Conservation (phyloP, 1,140 invertebrate species). For the Cyclargus thomasi region DNA sequence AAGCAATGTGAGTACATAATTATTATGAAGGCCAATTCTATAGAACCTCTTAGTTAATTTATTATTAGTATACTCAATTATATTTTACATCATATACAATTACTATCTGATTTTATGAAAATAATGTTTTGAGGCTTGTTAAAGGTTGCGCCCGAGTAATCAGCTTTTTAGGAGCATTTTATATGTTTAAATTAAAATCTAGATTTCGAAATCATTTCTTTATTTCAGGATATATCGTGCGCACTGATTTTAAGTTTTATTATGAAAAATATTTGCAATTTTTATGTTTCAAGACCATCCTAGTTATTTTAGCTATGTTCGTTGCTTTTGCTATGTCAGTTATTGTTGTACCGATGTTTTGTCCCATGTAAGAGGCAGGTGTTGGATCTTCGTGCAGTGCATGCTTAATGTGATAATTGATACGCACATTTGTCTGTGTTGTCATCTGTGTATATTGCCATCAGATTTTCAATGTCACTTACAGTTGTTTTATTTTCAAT, state of each 20-base stretch:
- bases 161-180: no score
- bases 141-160: no score
- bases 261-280: no score
- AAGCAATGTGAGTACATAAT: background rate
- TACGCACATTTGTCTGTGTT: background rate
- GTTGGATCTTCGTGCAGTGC: background rate
- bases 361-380: background rate
- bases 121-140: no score
- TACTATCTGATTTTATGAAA: no score
- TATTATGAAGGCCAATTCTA: background rate
- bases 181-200: no score
- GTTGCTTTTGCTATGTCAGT: background rate
- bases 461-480: background rate
- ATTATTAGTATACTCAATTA: no score
- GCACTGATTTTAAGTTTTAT: no score
- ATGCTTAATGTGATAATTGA: background rate
- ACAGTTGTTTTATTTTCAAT: background rate
- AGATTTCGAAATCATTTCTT: no score
- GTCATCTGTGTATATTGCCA: background rate
- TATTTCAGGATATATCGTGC: no score
- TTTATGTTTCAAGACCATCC: no score
- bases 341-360: background rate
- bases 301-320: background rate
- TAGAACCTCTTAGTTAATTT: background rate
- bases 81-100: no score